Evolutionary conservation across 2,888 invertebrate genomes (phyloP).

Genomic region (Habroteleia sp.): DNA sequence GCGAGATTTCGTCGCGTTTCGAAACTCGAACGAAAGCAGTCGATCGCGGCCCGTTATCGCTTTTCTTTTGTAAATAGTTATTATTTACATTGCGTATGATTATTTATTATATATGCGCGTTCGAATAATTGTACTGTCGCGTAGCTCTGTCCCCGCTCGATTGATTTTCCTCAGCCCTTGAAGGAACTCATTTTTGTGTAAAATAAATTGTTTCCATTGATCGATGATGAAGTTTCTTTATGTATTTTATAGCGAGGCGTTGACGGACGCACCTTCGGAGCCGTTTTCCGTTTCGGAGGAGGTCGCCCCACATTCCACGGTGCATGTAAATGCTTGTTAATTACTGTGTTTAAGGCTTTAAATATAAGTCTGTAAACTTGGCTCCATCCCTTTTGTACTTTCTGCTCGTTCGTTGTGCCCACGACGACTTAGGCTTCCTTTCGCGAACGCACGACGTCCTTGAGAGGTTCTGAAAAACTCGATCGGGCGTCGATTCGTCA

Average conservation of each 20-base stretch:
- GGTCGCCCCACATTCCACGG: slow-evolving; percentile 31
- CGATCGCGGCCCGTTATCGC: slow-evolving; percentile 76
- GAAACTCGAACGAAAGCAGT: slow-evolving; percentile 52
- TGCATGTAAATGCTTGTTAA: slow-evolving; percentile 47
- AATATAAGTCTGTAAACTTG: slow-evolving; percentile 17
- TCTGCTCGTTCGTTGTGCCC: neutral
- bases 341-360: slow-evolving; percentile 33
- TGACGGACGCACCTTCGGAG: neutral
- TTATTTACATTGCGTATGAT: slow-evolving; percentile 80
- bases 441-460: too few relatives aligned
- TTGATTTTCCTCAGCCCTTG: slow-evolving; percentile 66
- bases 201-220: slow-evolving; percentile 80
- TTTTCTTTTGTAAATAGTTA: slow-evolving; percentile 80
- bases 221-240: slow-evolving; percentile 69
- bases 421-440: too few relatives aligned
- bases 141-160: neutral
- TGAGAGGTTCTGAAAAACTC: too few relatives aligned
- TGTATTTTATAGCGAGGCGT: slow-evolving; percentile 26
- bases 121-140: slow-evolving; percentile 62
- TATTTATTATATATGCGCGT: slow-evolving; percentile 75
- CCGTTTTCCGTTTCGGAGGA: neutral
- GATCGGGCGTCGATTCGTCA: too few relatives aligned
- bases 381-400: slow-evolving; percentile 5
- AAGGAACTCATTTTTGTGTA: slow-evolving; percentile 78
- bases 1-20: too few relatives aligned